Percentiles rank a stretch among this genome's conserved stretches.
phyloP scores from a whole-genome alignment of 2,888 invertebrate genomes.

The Xestia c-nigrum region DNA sequence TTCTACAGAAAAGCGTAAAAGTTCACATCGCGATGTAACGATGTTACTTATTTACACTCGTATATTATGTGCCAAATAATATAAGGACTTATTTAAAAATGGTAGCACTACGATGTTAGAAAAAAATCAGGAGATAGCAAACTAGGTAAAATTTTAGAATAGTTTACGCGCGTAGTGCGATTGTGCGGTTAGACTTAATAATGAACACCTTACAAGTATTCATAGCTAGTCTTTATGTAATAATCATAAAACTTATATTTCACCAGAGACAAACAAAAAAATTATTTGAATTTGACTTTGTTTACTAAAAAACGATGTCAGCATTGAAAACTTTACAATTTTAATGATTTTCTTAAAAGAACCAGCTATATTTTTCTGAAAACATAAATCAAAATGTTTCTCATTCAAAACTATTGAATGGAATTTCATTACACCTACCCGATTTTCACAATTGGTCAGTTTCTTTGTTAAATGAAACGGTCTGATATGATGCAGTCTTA shows the following conservation, averaged over 20 bases:
- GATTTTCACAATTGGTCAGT: not conserved
- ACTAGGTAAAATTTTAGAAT: not conserved
- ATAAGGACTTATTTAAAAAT: slow-evolving; percentile 21
- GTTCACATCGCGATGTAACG: slow-evolving; percentile 42
- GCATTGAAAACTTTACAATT: not conserved
- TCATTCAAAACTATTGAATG: not conserved
- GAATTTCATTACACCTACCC: not conserved
- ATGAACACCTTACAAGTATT: too few relatives aligned
- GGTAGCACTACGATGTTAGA: not conserved
- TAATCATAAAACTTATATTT: too few relatives aligned
- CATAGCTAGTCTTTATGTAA: too few relatives aligned
- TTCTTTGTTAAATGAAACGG: not conserved
- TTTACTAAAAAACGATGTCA: too few relatives aligned
- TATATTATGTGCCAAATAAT: slow-evolving; percentile 8
- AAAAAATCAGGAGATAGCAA: not conserved
- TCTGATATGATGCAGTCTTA: not conserved
- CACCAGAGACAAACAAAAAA: too few relatives aligned
- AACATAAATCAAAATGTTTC: not conserved
- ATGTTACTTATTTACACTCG: slow-evolving; percentile 33
- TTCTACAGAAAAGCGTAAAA: slow-evolving; percentile 62
- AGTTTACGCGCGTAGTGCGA: too few relatives aligned
- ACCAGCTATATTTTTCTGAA: not conserved
- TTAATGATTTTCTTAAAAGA: not conserved
- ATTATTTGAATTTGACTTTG: too few relatives aligned
- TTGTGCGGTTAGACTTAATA: not conserved